Base-by-base conservation (phyloP, 2,888 invertebrate genomes). In the Germaria angustata region DNA sequence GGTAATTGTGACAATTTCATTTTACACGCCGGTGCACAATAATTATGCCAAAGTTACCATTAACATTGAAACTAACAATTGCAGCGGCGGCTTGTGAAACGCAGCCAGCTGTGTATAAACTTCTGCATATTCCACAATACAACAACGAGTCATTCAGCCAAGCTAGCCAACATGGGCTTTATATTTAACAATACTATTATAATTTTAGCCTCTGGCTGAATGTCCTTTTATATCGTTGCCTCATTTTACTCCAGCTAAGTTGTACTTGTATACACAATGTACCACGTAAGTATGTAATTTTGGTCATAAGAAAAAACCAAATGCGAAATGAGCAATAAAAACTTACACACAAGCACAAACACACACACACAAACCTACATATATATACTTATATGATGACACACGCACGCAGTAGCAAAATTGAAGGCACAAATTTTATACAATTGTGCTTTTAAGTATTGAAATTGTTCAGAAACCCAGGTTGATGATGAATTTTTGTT, bases 1-100 rank as follows among this genome's bases (percentile, higher is more conserved):
- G 75, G 82, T 84, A 85, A 82, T 84, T 84, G 80, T 83, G 85
- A 84, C 85, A 85, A 86, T 85, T 86, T 85, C 86, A 85, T 86
- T 86, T 85, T 82, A 75, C 80, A 84, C 84, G 71, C 71, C 77
- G 79, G 72, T 85, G 84, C 81, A 77, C 84, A 85, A 85, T 85
- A 85, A 84, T 85, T 85, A 85, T 80, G 80, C 71, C 59, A 57
- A 63, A 73, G 65, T 80, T 80, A 36, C 75, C 71, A 78, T 79
- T 81, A 69, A 75, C 78, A 81, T 63, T 73, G 71, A 77, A 78
- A 61, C 61, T 66, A 78, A 72, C 77, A 49, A 46, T 72, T 72
- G 71, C 78, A 41, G 44, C 51, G 66, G 49, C 32, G 59, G 65
- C 63, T 65, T 59, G 53, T 80, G 28, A 68, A 66, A 57, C 49